A percentile compares a stretch with the other conserved stretches of the same genome.
Evolutionary conservation across 2,888 invertebrate genomes (phyloP).

Genomic region (Baccha elongata): DNA sequence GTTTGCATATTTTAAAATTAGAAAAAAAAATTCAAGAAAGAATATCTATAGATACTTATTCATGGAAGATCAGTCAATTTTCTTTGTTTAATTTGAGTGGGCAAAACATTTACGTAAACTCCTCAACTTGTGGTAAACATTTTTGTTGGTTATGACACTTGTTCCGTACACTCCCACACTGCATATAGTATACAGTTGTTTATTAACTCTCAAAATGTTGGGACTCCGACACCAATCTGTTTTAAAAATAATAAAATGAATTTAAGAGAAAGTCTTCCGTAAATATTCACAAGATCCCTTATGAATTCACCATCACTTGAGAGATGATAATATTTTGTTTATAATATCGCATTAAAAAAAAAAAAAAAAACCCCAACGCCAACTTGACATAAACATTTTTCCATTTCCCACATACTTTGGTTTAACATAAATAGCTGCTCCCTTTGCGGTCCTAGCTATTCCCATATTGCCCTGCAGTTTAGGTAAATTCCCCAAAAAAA

Average conservation of each 20-base stretch:
- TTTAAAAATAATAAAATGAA: conserved; percentile 61
- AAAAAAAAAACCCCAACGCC: conserved; percentile 37
- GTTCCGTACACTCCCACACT: conserved; percentile 33
- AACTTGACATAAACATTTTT: conserved; percentile 69
- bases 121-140: conserved; percentile 24
- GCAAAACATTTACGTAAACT: conserved; percentile 11
- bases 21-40: not conserved
- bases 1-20: not conserved
- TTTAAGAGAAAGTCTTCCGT: conserved; percentile 49
- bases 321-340: conserved; percentile 66
- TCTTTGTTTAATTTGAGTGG: conserved; percentile 33
- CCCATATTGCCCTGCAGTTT: conserved; percentile 12
- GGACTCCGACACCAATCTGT: conserved; percentile 37
- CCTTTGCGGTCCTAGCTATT: conserved; percentile 44
- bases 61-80: conserved; percentile 1
- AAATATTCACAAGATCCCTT: conserved; percentile 55
- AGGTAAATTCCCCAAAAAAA: conserved; percentile 2
- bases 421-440: conserved; percentile 51
- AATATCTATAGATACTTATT: conserved; percentile 29
- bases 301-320: conserved; percentile 37
- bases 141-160: conserved; percentile 58
- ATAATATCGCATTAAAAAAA: conserved; percentile 34
- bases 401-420: conserved; percentile 47
- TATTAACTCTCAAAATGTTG: conserved; percentile 42
- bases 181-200: conserved; percentile 20